Evolutionary conservation across 2,113 vertebrate species (phyloP).

Genomic region (Sceloporus undulatus): DNA sequence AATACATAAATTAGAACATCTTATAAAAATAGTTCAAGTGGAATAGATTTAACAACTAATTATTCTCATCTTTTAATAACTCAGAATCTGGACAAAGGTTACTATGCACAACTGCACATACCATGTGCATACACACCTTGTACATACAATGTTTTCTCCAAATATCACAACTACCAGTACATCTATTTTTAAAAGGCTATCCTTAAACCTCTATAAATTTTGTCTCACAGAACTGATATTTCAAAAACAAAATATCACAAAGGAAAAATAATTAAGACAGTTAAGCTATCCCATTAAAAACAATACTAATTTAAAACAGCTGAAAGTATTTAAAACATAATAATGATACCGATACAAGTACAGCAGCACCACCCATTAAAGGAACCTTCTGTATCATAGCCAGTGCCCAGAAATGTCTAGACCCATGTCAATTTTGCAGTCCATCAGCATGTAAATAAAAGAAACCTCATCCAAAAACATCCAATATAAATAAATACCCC

Average conservation of each 20-base stretch:
- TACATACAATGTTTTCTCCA: conserved; percentile 19
- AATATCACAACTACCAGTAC: background rate
- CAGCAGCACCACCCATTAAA: too few species aligned
- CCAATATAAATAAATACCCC: too few species aligned
- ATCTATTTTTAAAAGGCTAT: background rate
- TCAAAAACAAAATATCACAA: conserved; percentile 68
- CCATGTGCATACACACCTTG: too few species aligned
- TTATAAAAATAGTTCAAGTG: conserved; percentile 12
- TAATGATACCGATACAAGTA: too few species aligned
- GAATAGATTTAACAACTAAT: conserved; percentile 22
- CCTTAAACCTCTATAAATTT: background rate
- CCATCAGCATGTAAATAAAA: background rate
- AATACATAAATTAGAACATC: conserved; percentile 15
- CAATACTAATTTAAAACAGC: too few species aligned
- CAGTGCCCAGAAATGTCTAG: background rate
- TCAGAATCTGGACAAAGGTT: background rate
- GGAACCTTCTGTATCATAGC: too few species aligned
- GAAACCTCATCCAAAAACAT: too few species aligned
- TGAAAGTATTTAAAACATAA: too few species aligned
- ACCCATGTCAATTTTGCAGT: background rate
- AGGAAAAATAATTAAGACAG: too few species aligned
- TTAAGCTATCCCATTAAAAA: too few species aligned
- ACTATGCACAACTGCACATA: background rate
- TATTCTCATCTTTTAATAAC: background rate
- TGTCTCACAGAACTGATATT: conserved; percentile 68